Evolutionary conservation across 2,113 vertebrate species (phyloP), one percentile per base, ranked within the genome.

Genomic region (Pachyramphus minor): DNA sequence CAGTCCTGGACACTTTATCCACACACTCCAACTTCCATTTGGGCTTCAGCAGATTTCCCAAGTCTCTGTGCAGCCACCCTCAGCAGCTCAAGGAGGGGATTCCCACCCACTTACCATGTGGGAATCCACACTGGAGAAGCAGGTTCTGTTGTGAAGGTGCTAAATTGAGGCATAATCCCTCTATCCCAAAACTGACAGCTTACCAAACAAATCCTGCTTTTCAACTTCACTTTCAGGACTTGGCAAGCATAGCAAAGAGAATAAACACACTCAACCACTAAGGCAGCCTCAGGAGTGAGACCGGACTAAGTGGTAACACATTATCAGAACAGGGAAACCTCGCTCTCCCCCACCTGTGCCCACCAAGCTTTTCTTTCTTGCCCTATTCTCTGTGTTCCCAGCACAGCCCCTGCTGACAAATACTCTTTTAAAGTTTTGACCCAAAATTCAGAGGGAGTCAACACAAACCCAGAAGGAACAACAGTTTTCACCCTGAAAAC

Each of bases 321-420:
- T 4, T 55, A 24, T 2, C 39, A 16, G 0, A 0, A 25, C 19
- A 56, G 7, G 6, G 45, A 84, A 75, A 55, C 44, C 16, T 39
- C 20, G 24, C 24, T 30, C 45, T 12, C 5, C 37, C 19, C 27
- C 25, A 39, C 15, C 33, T 2, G 3, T 33, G 5, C 35, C 3
- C 0, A 47, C 44, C 50, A 62, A 75, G n/a, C 9, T 55, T 33
- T 60, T 35, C 33, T 37, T 67, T 41, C 42, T 50, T 28, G 9
- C 15, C 45, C 39, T 15, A 4, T 42, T 71, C 42, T 42, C 62
- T 17, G 20, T 12, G 22, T 31, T 78, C n/a, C 55, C 39, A 83
- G 42, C 20, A 64, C n/a, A 59, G 45, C 9, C 11, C n/a, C 63
- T 19, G 33, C 33, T 17, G 14, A 39, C 56, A 59, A 19, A 17